phyloP scores from a whole-genome alignment of 2,888 invertebrate genomes.

The Troides aeacus region DNA sequence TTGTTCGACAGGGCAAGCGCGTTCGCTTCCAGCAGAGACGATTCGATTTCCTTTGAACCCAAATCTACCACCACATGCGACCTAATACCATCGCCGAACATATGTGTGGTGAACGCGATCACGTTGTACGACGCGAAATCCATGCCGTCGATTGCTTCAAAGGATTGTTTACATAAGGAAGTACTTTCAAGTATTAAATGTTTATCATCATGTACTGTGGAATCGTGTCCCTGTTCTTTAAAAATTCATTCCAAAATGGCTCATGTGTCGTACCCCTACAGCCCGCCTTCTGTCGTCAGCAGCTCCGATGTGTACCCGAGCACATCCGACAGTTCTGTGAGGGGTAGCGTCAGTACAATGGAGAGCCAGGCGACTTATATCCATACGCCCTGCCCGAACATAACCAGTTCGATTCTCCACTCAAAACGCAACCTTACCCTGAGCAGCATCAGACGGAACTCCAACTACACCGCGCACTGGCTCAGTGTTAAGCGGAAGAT shows the following conservation, averaged over 20 bases:
- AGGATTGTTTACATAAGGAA: background rate
- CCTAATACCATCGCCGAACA: background rate
- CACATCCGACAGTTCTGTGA: conserved; percentile 36
- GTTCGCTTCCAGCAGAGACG: conserved; percentile 5
- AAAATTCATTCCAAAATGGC: conserved; percentile 1
- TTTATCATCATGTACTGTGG: conserved; percentile 11
- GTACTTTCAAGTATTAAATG: background rate
- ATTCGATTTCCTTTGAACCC: conserved; percentile 7
- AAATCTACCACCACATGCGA: conserved; percentile 12
- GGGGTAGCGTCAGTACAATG: conserved; percentile 39
- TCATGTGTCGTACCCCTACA: conserved; percentile 48
- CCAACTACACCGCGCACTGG: conserved; percentile 6
- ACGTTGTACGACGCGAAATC: conserved; percentile 13
- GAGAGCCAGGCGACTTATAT: background rate
- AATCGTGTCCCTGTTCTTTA: conserved; percentile 11
- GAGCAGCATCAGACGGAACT: background rate
- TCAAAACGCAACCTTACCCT: conserved; percentile 6
- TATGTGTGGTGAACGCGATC: conserved; percentile 1
- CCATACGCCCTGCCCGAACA: background rate
- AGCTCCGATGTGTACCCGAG: conserved; percentile 49
- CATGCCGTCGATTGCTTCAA: background rate
- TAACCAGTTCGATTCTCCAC: conserved; percentile 1
- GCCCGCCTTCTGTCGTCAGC: conserved; percentile 39
- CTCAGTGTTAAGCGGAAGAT: conserved; percentile 14
- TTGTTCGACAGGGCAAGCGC: conserved; percentile 1